Evolutionary conservation across 1,140 invertebrate species (phyloP).

Genomic region (Whitmania pigra): DNA sequence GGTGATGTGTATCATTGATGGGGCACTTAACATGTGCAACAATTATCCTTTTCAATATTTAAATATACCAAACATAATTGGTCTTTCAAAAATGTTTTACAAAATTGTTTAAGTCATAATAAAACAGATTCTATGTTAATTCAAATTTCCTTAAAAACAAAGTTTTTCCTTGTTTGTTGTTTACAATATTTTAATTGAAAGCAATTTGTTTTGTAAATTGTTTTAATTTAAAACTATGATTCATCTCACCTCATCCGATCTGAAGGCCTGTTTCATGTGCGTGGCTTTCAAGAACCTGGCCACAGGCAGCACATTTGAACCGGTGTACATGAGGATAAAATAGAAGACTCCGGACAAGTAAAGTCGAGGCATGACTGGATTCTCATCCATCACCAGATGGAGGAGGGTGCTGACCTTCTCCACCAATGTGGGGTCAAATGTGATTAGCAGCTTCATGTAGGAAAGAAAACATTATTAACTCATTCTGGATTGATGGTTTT

Average conservation of each 20-base stretch:
- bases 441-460: constrained; percentile 62
- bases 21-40: too few species aligned
- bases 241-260: constrained; percentile 64
- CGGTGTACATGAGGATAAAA: constrained; percentile 98
- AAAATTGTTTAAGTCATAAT: not conserved
- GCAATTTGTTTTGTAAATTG: too few species aligned
- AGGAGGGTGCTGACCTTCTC: constrained; percentile 76
- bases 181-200: too few species aligned
- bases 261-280: constrained; percentile 84
- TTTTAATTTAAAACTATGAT: not conserved
- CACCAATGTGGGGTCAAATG: constrained; percentile 91
- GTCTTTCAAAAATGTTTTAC: not conserved
- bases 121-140: not conserved
- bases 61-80: not conserved
- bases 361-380: constrained; percentile 80
- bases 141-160: too few species aligned
- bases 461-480: not conserved
- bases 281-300: constrained; percentile 84
- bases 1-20: too few species aligned
- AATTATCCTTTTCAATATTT: not conserved
- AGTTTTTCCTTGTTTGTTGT: too few species aligned
- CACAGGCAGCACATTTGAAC: constrained; percentile 90
- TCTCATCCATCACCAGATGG: constrained; percentile 82
- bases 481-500: too few species aligned
- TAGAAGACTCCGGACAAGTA: constrained; percentile 93